phyloP scores from a whole-genome alignment of 2,888 invertebrate species.

The Acholoe squamosa region DNA sequence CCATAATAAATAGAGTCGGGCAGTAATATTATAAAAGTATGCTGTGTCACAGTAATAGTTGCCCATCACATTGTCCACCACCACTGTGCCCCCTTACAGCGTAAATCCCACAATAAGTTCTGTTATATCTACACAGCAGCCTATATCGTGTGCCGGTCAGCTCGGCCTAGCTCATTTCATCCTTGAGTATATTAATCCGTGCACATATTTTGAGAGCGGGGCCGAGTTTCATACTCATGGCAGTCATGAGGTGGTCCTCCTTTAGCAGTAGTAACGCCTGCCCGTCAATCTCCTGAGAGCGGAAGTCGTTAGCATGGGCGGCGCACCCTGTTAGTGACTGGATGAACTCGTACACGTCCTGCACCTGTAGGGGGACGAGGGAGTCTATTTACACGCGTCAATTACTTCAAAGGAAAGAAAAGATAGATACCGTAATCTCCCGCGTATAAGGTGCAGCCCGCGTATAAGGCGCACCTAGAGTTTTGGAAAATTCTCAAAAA shows the following conservation, averaged over 20 bases:
- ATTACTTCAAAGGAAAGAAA: no score
- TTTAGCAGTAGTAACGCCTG: constrained; percentile 95
- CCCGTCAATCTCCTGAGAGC: constrained; percentile 95
- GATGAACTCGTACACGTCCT: constrained; percentile 94
- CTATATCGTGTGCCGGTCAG: background rate
- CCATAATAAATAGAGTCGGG: no score
- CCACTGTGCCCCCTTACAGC: background rate
- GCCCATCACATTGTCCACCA: background rate
- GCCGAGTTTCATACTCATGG: constrained; percentile 97
- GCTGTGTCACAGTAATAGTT: background rate
- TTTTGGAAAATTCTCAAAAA: no score
- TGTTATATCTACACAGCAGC: background rate
- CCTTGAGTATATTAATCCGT: constrained; percentile 86
- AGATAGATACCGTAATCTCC: no score
- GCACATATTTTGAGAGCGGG: constrained; percentile 98
- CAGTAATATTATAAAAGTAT: background rate
- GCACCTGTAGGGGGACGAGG: constrained; percentile 84
- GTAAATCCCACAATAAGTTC: background rate
- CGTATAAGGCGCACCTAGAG: no score
- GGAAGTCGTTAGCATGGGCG: constrained; percentile 96
- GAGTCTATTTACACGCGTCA: no score
- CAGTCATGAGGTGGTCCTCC: constrained; percentile 96
- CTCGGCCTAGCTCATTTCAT: constrained; percentile 63
- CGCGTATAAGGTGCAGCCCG: no score
- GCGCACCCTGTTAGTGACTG: constrained; percentile 94